Conservation (phyloP, 2,888 invertebrate genomes). For the Orthosia gracilis region DNA sequence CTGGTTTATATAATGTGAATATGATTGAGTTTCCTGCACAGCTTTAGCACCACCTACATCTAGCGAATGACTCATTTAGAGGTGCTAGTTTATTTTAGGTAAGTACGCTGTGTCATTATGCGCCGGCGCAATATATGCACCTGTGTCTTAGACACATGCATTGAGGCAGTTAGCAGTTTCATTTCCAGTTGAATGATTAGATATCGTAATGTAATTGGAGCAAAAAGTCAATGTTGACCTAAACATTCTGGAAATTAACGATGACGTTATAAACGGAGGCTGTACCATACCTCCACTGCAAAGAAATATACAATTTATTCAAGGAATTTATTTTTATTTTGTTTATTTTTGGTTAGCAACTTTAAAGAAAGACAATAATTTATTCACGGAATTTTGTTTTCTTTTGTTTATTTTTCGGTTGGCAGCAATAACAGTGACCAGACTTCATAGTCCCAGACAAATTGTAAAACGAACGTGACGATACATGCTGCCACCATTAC, state of each 20-base stretch:
- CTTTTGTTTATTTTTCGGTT: conserved; percentile 9
- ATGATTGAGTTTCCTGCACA: conserved; percentile 55
- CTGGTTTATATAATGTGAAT: conserved; percentile 54
- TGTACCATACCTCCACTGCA: not conserved
- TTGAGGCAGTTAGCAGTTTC: conserved; percentile 52
- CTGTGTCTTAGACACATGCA: conserved; percentile 37
- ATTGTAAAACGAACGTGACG: conserved; percentile 43
- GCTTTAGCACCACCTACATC: conserved; percentile 34
- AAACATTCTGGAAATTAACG: not conserved
- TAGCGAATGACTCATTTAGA: conserved; percentile 56
- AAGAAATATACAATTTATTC: conserved; percentile 28
- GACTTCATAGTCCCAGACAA: conserved; percentile 22
- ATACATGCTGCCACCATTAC: conserved; percentile 31
- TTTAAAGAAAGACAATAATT: conserved; percentile 17
- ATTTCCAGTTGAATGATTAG: conserved; percentile 14
- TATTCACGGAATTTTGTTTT: conserved; percentile 13
- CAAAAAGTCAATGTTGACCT: conserved; percentile 9
- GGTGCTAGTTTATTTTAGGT: conserved; percentile 53
- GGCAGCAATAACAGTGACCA: not conserved
- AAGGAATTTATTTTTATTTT: not conserved
- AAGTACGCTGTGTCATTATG: conserved; percentile 31
- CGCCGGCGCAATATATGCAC: conserved; percentile 30
- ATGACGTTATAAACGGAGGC: not conserved
- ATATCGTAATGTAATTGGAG: not conserved
- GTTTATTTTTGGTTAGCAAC: conserved; percentile 9